Base-by-base conservation (phyloP, 1,140 invertebrate genomes). In the Philotrypesis tridentata region DNA sequence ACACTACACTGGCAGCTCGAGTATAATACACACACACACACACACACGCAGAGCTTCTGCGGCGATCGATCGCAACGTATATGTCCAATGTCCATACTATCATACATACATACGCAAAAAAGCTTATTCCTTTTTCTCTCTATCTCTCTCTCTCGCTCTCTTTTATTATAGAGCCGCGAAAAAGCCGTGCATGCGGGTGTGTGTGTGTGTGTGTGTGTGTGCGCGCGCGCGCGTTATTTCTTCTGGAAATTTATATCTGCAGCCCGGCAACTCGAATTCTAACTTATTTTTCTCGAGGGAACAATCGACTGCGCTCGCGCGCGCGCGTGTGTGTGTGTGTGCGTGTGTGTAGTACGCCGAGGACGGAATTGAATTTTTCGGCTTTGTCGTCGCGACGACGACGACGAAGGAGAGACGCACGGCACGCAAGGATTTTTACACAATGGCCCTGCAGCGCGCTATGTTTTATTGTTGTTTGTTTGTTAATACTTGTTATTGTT, bases 261-360 rank as follows among this genome's bases (percentile, higher is more conserved):
- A n/a, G n/a, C n/a, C 31, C 31, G 31, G 17, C 67, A 25, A 37
- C 29, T 37, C n/a, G 31, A 33, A 70, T 70, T 21, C 17, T 70
- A 17, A 70, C 67, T 70, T 21, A 70, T 37, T 37, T 70, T 12
- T 70, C 67, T 21, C 31, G 67, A 70, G 29, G 67, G 67, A 70
- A 70, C 67, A 70, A 70, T 70, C 67, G 29, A 37, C 29, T 37
- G 67, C 67, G 65, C 25, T 0, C 63, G 63, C 12, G 9, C 4
- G 31, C 27, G 31, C 11, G 27, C 31, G 14, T 29, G 27, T 65
- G 27, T 12, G 23, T 27, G 8, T 27, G 23, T 23, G 17, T n/a
- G 5, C 12, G 55, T 5, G n/a, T 3, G 21, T 63, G 3, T 29
- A 14, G 11, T 9, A 21, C 6, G 14, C 12, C 5, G 17, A 21